Percentiles rank a stretch among this genome's conserved stretches.
Evolutionary conservation across 2,797 vertebrate genomes (phyloP).

Genomic region (Poeciliopsis turneri): DNA sequence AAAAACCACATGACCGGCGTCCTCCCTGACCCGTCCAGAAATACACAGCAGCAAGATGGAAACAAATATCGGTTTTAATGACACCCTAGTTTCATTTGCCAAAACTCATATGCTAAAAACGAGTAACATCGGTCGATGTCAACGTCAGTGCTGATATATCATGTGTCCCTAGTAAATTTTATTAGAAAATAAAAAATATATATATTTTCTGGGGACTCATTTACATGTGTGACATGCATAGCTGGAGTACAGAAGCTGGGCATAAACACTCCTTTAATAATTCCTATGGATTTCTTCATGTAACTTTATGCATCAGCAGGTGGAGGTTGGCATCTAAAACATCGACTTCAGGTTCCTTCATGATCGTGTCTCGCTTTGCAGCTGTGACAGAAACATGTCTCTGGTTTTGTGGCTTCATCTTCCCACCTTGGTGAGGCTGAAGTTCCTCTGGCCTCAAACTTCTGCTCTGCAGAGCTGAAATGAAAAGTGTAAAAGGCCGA

Average conservation of each 20-base stretch:
- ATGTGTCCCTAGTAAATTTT: too few relatives aligned
- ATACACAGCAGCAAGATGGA: too few relatives aligned
- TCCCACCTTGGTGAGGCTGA: constrained; percentile 11
- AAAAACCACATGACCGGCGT: too few relatives aligned
- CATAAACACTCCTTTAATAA: background rate
- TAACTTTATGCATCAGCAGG: background rate
- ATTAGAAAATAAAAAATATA: too few relatives aligned
- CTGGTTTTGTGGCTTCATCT: background rate
- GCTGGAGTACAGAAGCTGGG: background rate
- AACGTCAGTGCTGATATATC: too few relatives aligned
- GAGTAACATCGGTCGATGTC: too few relatives aligned
- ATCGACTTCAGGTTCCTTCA: background rate
- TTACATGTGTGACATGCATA: background rate
- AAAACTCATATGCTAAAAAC: too few relatives aligned
- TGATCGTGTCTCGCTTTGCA: too few relatives aligned
- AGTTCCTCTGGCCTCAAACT: constrained; percentile 3
- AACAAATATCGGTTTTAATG: too few relatives aligned
- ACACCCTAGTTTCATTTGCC: too few relatives aligned
- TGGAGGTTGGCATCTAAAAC: background rate
- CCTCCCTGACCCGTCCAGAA: too few relatives aligned
- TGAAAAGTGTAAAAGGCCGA: background rate
- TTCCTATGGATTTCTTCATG: background rate
- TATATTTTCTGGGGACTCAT: background rate
- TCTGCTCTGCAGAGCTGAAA: constrained; percentile 2
- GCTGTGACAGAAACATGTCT: background rate